Evolutionary conservation across 1,140 invertebrate species (phyloP), one percentile per base, ranked within the genome.

Genomic region (Cydia pomonella): DNA sequence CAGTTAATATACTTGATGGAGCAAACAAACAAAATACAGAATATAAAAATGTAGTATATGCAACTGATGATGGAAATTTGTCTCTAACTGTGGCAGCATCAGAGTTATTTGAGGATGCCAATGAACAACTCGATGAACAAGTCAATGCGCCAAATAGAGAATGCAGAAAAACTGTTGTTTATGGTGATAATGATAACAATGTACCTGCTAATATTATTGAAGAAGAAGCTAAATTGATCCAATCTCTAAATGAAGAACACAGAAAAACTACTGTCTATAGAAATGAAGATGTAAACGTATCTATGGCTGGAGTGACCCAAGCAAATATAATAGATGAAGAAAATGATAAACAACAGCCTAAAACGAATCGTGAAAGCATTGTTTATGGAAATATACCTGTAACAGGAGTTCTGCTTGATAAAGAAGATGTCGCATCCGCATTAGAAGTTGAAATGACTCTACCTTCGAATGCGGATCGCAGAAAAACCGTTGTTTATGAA

Each of bases 31-130:
- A n/a, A 50, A 59, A 2, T 44, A 50, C n/a, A 16, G n/a, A 72
- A 9, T 0, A 72, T 41, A 72, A 72, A 73, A 84, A 75, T 10
- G 73, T 79, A 27, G 75, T 81, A 12, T 75, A 73, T 50, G 77
- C 73, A 18, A 75, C 73, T 38, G 75, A 47, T 5, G 25, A 66
- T 23, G 77, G 73, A 25, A 79, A 86, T 69, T 75, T 87, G 21
- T 82, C 84, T 5, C 73, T 84, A 59, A 84, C 80, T 0, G 80
- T 82, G 53, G 76, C 76, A 6, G 74, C n/a, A 21, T 53, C 50
- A 53, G 50, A 53, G 16, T 1, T 21, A 7, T 18, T 53, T 18
- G 50, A 53, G 50, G 50, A 9, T 53, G 50, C 16, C 1, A 53
- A 50, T 3, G 47, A 50, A 41, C 38, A 41, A 10, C 38, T 41